Percentiles rank a stretch among this genome's conserved stretches.
These are phyloP conservation scores for Autographa gamma DNA, from an alignment of 2,888 invertebrate genomes.

Conservation along the genomic window DNA sequence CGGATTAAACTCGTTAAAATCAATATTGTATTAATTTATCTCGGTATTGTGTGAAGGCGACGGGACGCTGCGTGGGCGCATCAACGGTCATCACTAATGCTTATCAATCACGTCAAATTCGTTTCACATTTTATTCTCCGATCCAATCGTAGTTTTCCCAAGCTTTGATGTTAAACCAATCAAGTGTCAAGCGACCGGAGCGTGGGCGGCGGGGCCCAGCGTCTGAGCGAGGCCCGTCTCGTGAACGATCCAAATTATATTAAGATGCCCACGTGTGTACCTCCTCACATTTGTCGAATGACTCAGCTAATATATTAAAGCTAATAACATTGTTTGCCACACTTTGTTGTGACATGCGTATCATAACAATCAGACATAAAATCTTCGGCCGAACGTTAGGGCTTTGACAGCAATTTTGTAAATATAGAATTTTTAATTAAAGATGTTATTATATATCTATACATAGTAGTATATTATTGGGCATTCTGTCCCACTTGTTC, in stretches of 20 bases:
- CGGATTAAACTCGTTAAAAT: slow-evolving; percentile 2
- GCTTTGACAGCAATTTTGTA: too few species aligned
- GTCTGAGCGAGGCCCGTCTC: slow-evolving; percentile 26
- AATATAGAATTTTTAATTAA: too few species aligned
- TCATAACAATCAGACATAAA: too few species aligned
- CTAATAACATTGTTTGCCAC: too few species aligned
- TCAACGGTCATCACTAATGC: slow-evolving; percentile 18
- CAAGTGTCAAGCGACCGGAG: slow-evolving; percentile 27
- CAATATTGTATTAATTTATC: slow-evolving; percentile 9
- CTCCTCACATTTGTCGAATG: not conserved
- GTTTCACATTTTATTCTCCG: slow-evolving; percentile 31
- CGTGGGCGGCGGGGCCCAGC: slow-evolving; percentile 32
- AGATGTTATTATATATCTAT: too few species aligned
- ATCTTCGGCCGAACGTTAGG: too few species aligned
- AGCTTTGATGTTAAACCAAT: slow-evolving; percentile 31
- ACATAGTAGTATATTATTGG: too few species aligned
- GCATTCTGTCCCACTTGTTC: too few species aligned
- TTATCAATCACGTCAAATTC: slow-evolving; percentile 42
- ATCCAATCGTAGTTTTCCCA: not conserved
- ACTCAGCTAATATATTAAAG: not conserved
- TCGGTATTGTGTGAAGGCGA: slow-evolving; percentile 1
- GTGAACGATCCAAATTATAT: slow-evolving; percentile 45
- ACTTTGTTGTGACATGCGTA: too few species aligned
- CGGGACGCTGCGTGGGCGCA: slow-evolving; percentile 5
- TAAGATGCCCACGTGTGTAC: slow-evolving; percentile 32